Evolutionary conservation across 2,113 vertebrate species (phyloP), one percentile per base, ranked within the genome.

Genomic region (Hucho hucho): DNA sequence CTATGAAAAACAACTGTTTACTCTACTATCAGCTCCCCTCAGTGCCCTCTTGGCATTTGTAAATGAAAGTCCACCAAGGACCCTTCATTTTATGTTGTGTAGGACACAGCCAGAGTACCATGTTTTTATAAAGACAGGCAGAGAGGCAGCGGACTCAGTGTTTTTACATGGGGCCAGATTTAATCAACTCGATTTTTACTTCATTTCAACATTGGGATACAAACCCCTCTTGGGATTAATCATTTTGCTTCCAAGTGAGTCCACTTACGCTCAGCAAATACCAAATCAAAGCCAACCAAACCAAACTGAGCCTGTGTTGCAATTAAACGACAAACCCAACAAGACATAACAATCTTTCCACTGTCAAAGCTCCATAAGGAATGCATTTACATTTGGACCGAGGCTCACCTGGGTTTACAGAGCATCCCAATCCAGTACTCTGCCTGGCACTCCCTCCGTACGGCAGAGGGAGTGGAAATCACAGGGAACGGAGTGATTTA

Each of bases 41-140:
- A 72, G 74, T 70, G 64, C 20, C 3, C 46, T 43, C 56, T 67
- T 80, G 79, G 70, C 24, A 75, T 76, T 73, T 76, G 70, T 32
- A n/a, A 28, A 63, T 58, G 70, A 69, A 58, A 69, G 56, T 18
- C 32, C 66, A 43, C 66, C 2, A 28, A n/a, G 29, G 66, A 46
- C 20, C 25, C 18, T 20, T 13, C 9, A 1, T 43, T 43, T 43
- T 43, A 43, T 43, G 37, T 37, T 11, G 14, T 11, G 29, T 56
- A 6, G 65, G 37, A 25, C 29, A 43, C 32, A 43, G n/a, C 20
- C 6, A 68, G 18, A 68, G 28, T 37, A 22, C 28, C 18, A 63
- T 63, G 61, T 11, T 25, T 25, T 63, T 7, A 11, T 63, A 25
- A 11, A 22, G 61, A n/a, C 16, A n/a, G 66, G n/a, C n/a, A 43